Percentiles rank a stretch among this genome's conserved stretches.
Evolutionary conservation across 2,113 vertebrate genomes (phyloP).

Genomic region (Takifugu bimaculatus): DNA sequence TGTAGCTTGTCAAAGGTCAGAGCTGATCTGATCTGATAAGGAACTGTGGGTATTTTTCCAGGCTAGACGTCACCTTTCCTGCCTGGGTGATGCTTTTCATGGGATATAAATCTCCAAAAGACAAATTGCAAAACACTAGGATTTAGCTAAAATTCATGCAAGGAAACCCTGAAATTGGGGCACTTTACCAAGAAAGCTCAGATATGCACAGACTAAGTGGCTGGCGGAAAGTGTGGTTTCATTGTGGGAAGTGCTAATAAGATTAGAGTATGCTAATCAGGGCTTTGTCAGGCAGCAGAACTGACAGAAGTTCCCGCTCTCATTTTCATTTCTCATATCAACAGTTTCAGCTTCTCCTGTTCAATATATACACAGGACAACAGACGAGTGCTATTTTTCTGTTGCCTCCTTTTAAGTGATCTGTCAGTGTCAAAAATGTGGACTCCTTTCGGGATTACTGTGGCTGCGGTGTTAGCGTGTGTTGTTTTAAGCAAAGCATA

Average conservation of each 20-base stretch:
- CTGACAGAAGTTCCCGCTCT: neutral
- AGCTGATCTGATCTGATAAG: constrained; percentile 45
- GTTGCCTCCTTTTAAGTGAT: neutral
- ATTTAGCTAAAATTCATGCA: neutral
- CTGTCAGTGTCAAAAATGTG: no score
- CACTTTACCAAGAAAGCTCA: neutral
- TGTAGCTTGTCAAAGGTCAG: constrained; percentile 46
- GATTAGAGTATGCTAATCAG: constrained; percentile 35
- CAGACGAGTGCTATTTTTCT: no score
- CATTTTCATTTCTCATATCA: no score
- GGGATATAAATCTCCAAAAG: no score
- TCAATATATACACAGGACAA: no score
- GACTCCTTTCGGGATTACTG: no score
- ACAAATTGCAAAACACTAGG: neutral
- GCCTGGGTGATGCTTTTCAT: neutral
- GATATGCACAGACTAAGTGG: constrained; percentile 10
- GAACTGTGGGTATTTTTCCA: constrained; percentile 11
- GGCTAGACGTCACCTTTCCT: neutral
- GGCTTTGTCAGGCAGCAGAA: constrained; percentile 6
- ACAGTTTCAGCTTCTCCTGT: no score
- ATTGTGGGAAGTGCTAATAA: constrained; percentile 14
- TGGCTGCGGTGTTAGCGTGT: no score
- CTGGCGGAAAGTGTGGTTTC: constrained; percentile 19
- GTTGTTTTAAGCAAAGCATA: no score
- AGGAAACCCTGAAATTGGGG: neutral